Evolutionary conservation across 1,140 invertebrate genomes (phyloP), one percentile per base, ranked within the genome.

Genomic region (Zaprionus tsacasi): DNA sequence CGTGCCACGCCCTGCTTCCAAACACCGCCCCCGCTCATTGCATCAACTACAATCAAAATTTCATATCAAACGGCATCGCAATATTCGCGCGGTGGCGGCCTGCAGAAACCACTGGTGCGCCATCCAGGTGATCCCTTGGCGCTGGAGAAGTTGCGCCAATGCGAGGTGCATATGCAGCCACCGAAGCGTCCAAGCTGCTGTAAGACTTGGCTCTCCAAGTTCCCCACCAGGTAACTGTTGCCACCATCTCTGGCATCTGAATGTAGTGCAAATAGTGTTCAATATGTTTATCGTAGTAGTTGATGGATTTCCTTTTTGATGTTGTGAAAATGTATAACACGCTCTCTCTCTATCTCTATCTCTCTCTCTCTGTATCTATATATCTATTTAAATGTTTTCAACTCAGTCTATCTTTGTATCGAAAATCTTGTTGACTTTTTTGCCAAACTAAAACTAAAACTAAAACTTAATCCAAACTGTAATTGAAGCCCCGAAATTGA

Each of bases 191-290:
- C 94, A 71, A 97, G 96, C 94, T 98, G 97, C 95, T 98, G 97
- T 94, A 95, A 96, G 92, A 96, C 97, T 88, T 98, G 98, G 97
- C 95, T 99, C 92, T 97, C 97, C 93, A 98, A 98, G 94, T 98
- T 97, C 93, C 96, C 96, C 65, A 92, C 91, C 83, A 92, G 91
- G 91, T 92, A 92, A 92, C 70, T 75, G 58, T 55, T 55, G 48
- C 48, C 50, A 13, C 21, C 36, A 12, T 58, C 27, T 43, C 52
- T 43, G 68, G 40, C 59, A 7, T 36, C 50, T 27, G 7, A 70
- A 77, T 61, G 13, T 65, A 78, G 52, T 81, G 69, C 50, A 52
- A 59, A 59, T 60, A 52, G 66, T 60, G 78, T 78, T 66, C 68
- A 55, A 79, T 73, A 48, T 76, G 50, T 79, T 75, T 70, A 76